phyloP scores from a whole-genome alignment of 2,113 vertebrate species.

The Lagenorhynchus albirostris region DNA sequence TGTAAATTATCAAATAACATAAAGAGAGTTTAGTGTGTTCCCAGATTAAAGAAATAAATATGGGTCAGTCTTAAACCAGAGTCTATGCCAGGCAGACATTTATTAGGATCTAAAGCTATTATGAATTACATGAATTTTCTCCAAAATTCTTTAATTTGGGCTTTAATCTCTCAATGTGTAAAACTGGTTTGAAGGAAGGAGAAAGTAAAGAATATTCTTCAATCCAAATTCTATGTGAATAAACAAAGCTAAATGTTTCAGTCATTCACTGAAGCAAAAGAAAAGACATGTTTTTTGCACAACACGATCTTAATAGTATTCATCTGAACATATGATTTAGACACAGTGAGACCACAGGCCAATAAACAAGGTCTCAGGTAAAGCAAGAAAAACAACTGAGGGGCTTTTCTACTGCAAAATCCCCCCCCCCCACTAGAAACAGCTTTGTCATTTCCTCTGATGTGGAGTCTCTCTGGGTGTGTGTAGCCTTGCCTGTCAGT shows the following conservation, averaged over 20 bases:
- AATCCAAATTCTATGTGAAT: not conserved
- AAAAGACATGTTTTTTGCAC: not conserved
- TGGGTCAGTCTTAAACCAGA: not conserved
- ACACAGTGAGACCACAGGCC: constrained; percentile 24
- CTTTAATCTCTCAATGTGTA: not conserved
- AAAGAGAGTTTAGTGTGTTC: not conserved
- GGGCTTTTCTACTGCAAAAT: not conserved
- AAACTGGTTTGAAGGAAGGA: not conserved
- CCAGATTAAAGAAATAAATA: not conserved
- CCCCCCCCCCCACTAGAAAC: not conserved
- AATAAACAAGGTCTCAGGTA: constrained; percentile 16
- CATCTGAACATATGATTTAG: constrained; percentile 38
- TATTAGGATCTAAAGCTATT: not conserved
- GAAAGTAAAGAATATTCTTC: not conserved
- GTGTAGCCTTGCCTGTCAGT: not conserved
- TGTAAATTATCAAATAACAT: not conserved
- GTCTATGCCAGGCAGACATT: not conserved
- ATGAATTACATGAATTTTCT: not conserved
- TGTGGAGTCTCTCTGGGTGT: not conserved
- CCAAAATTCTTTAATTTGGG: not conserved
- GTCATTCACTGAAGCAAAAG: not conserved
- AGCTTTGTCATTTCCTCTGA: not conserved
- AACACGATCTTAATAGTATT: not conserved
- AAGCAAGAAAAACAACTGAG: constrained; percentile 25
- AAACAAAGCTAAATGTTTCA: not conserved